phyloP scores from a whole-genome alignment of 2,888 invertebrate genomes.

The Copidosoma aretas region DNA sequence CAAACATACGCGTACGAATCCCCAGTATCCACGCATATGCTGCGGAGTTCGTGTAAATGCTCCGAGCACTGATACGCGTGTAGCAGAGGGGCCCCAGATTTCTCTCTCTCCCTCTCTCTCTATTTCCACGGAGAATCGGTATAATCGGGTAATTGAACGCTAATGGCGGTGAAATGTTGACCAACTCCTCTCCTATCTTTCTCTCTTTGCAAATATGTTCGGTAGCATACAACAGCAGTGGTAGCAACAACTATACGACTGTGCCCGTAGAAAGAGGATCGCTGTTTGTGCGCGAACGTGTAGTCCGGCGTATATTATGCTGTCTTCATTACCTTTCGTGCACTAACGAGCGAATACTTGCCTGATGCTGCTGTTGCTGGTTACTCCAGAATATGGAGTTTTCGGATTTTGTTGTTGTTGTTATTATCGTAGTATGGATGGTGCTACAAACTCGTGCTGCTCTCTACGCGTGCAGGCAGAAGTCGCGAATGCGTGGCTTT shows the following conservation, averaged over 20 bases:
- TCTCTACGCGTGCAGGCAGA: too few relatives aligned
- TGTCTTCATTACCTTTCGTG: not conserved
- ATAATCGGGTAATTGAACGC: constrained; percentile 52
- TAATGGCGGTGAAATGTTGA: constrained; percentile 53
- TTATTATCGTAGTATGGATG: too few relatives aligned
- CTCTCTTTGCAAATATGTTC: constrained; percentile 51
- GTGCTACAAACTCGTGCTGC: too few relatives aligned
- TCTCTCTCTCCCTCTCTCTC: not conserved
- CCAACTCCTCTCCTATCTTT: not conserved
- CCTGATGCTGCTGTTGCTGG: too few relatives aligned
- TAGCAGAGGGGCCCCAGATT: not conserved
- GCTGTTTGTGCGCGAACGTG: constrained; percentile 23
- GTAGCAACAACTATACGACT: too few relatives aligned
- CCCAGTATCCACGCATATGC: too few relatives aligned
- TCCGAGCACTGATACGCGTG: constrained; percentile 16
- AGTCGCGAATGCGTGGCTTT: too few relatives aligned
- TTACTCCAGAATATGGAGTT: too few relatives aligned
- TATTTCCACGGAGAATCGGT: constrained; percentile 5
- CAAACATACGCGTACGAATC: not conserved
- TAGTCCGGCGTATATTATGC: not conserved
- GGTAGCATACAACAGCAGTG: too few relatives aligned
- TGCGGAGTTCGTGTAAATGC: not conserved
- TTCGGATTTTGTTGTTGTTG: too few relatives aligned
- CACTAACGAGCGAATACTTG: too few relatives aligned
- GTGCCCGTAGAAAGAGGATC: constrained; percentile 37